Conservation (phyloP, 2,113 vertebrate species). For the Otocyon megalotis region DNA sequence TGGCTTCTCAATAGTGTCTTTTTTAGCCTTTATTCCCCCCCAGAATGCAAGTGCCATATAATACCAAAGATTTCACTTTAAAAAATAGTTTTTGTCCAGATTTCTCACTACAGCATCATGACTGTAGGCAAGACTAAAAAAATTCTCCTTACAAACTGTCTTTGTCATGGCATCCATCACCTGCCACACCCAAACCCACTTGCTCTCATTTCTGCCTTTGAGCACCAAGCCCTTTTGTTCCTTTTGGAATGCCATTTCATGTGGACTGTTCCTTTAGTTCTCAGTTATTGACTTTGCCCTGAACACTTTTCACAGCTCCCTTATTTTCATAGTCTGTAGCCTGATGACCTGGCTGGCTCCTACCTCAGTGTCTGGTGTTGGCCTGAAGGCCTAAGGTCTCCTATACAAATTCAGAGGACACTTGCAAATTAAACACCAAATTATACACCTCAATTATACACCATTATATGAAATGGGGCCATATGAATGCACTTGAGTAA, state of each 20-base stretch:
- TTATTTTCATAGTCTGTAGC: neutral
- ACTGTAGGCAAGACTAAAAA: neutral
- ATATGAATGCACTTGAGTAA: neutral
- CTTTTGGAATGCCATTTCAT: neutral
- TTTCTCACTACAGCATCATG: neutral
- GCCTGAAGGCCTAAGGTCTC: neutral
- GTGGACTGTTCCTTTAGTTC: neutral
- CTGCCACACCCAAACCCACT: neutral
- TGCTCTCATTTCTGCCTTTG: neutral
- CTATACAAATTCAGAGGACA: neutral
- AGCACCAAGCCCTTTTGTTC: neutral
- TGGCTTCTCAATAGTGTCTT: neutral
- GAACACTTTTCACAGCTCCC: neutral
- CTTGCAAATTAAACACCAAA: neutral
- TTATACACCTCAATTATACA: too few species aligned
- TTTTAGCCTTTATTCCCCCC: neutral
- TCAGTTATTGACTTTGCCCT: neutral
- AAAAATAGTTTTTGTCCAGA: neutral
- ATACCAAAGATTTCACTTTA: constrained; percentile 6
- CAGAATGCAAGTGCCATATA: neutral
- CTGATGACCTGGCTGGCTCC: neutral
- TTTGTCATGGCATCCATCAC: neutral
- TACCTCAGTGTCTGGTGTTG: neutral
- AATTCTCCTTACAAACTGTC: neutral
- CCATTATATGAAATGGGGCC: too few species aligned